Conservation (phyloP, 2,888 invertebrate species). For the Luperina nickerlii region DNA sequence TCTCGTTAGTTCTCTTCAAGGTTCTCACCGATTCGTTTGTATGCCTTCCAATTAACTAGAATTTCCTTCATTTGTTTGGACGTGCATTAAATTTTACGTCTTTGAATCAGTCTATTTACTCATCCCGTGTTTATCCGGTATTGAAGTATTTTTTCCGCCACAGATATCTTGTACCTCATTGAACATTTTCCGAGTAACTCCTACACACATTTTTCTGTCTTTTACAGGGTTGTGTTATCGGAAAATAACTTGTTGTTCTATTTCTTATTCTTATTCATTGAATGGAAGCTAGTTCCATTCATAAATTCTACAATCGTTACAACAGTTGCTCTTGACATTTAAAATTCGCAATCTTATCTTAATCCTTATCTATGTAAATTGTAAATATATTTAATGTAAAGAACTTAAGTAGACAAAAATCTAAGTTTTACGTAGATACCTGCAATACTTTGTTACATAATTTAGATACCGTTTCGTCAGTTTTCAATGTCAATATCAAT, state of each 20-base stretch:
- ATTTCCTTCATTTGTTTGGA: constrained; percentile 36
- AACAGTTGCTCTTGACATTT: constrained; percentile 37
- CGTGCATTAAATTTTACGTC: constrained; percentile 10
- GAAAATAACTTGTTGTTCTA: constrained; percentile 1
- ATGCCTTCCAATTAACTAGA: constrained; percentile 59
- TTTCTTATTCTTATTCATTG: constrained; percentile 17
- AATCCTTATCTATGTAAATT: constrained; percentile 17
- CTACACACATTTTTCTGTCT: constrained; percentile 27
- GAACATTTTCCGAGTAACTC: constrained; percentile 25
- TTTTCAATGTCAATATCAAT: not conserved
- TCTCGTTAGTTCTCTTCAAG: constrained; percentile 70
- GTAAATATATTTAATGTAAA: constrained; percentile 4
- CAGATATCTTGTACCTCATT: constrained; percentile 26
- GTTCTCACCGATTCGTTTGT: constrained; percentile 57
- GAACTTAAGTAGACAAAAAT: constrained; percentile 5
- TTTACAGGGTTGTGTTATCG: constrained; percentile 1
- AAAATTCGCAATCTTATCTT: constrained; percentile 45
- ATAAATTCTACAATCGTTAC: constrained; percentile 19
- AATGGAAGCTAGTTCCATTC: constrained; percentile 31
- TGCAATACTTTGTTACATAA: constrained; percentile 6
- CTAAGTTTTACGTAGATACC: not conserved
- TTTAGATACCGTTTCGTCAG: constrained; percentile 5
- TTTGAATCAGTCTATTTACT: constrained; percentile 21
- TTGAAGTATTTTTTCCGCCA: constrained; percentile 12
- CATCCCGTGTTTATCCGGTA: not conserved